A percentile compares a stretch with the other conserved stretches of the same genome.
These are phyloP conservation scores for Alloscopus bannaensis DNA, from an alignment of 2,888 invertebrate species.

Conservation along the genomic window DNA sequence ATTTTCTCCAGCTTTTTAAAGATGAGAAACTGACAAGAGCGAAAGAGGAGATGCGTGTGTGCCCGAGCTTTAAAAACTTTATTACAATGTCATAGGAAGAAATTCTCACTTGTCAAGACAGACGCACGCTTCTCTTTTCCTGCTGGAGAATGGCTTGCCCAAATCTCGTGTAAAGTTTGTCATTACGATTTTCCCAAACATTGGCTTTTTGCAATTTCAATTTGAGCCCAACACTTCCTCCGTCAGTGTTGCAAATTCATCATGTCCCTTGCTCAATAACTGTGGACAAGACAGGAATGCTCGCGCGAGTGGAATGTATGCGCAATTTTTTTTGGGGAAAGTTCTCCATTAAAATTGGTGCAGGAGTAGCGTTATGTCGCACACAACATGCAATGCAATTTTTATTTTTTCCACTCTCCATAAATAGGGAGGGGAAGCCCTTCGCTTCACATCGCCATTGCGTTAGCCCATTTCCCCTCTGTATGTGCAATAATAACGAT, in stretches of 20 bases:
- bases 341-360: slow-evolving; percentile 2
- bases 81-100: slow-evolving; percentile 24
- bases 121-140: no score
- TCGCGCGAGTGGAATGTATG: slow-evolving; percentile 28
- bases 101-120: slow-evolving; percentile 10
- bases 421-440: slow-evolving; percentile 20
- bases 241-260: slow-evolving; percentile 34
- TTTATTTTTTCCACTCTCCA: slow-evolving; percentile 6
- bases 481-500: slow-evolving; percentile 34
- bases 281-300: neutral
- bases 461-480: slow-evolving; percentile 10
- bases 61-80: neutral
- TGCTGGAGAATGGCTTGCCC: no score
- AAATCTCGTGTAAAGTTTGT: neutral
- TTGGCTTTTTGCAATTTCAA: slow-evolving; percentile 27
- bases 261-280: slow-evolving; percentile 26
- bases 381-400: no score
- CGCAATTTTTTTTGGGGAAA: slow-evolving; percentile 20
- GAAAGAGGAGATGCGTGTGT: slow-evolving; percentile 2
- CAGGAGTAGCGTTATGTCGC: no score
- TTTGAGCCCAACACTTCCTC: slow-evolving; percentile 27
- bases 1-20: no score
- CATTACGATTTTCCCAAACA: slow-evolving; percentile 23
- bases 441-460: neutral
- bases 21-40: no score